Percentiles rank a stretch among this genome's conserved stretches.
Conservation (phyloP, 2,888 invertebrate genomes). For the Scaptomyza polygonia region DNA sequence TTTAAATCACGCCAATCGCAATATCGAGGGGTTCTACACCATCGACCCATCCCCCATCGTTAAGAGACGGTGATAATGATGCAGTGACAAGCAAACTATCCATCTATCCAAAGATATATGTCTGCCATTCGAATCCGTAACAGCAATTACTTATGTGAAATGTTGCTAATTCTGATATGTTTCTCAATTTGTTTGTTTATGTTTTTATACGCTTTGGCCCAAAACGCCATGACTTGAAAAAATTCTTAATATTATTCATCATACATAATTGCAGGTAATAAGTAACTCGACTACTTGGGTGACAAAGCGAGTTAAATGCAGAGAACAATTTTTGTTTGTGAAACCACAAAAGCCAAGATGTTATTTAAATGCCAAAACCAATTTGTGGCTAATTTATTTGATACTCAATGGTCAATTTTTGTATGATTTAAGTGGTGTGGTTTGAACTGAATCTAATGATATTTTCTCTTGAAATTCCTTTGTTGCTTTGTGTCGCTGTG, state of each 20-base stretch:
- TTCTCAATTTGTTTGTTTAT: slow-evolving; percentile 30
- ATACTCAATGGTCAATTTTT: background rate
- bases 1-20: slow-evolving; percentile 69
- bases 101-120: background rate
- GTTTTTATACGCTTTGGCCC: slow-evolving; percentile 6
- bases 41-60: slow-evolving; percentile 26
- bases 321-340: slow-evolving; percentile 1
- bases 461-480: background rate
- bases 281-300: slow-evolving; percentile 37
- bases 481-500: background rate
- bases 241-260: slow-evolving; percentile 47
- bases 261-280: slow-evolving; percentile 58
- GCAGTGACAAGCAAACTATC: slow-evolving; percentile 35
- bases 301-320: slow-evolving; percentile 46
- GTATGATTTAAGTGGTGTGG: background rate
- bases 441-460: background rate
- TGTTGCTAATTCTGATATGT: slow-evolving; percentile 60
- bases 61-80: slow-evolving; percentile 37
- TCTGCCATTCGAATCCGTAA: slow-evolving; percentile 40
- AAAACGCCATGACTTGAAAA: slow-evolving; percentile 44
- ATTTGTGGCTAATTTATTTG: background rate
- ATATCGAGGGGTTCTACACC: slow-evolving; percentile 37
- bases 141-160: slow-evolving; percentile 61
- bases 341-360: background rate
- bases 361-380: background rate